Base-by-base conservation (phyloP, 2,888 invertebrate genomes). In the Cerceris rybyensis region DNA sequence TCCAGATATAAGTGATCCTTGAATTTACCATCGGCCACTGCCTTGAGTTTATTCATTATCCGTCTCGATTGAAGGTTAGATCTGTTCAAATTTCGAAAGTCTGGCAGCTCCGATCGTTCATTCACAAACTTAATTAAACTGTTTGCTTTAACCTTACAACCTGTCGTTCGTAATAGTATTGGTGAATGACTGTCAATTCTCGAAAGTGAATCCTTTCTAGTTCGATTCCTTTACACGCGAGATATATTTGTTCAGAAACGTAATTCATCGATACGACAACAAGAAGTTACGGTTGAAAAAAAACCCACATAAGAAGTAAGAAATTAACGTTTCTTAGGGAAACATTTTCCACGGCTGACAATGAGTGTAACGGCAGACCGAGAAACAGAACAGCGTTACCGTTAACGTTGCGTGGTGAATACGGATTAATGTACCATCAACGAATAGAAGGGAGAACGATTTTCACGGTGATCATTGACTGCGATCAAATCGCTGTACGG, bases 21-120 rank as follows among this genome's bases (percentile, higher is more conserved):
- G 73, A 79, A 61, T 50, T 50, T 57, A 14, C 65, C 58, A 57
- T n/a, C 70, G 16, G 14, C 13, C 52, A 75, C 17, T 16, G 58
- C 78, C 78, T 78, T 80, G 80, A 79, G 57, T 75, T 69, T 59
- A 75, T 80, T 75, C 70, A 63, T 67, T 41, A 64, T 63, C 65
- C 58, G 58, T 17, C 54, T 63, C 28, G 8, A 28, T 17, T 57
- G 75, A 80, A 80, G 75, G 80, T 50, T 69, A 46, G 46, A 14
- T 46, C 54, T 49, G 64, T 42, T 67, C 17, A 55, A 73, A 73
- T 69, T 73, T 70, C 70, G 58, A 71, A 71, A 64, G 54, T 63
- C n/a, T 55, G n/a, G 7, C 13, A 6, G 39, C 46, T 42, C 11
- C 42, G 28, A 57, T 49, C 7, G 59, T 17, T 14, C 28, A 9